Evolutionary conservation across 1,140 invertebrate genomes (phyloP), one percentile per base, ranked within the genome.

Genomic region (Aphelinus atriplicis): DNA sequence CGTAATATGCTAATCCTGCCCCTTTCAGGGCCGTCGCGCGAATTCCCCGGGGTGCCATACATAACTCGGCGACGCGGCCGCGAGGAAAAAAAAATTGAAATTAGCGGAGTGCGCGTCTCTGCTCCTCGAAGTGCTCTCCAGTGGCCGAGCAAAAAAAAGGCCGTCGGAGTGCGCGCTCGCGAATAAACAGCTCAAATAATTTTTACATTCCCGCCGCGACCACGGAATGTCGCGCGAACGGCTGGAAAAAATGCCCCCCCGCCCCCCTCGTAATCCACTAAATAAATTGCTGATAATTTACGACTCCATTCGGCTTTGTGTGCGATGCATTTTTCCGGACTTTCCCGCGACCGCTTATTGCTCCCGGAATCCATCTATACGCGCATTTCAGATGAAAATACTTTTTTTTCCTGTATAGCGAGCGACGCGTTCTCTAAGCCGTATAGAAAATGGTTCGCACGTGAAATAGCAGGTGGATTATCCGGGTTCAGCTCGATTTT

Each of bases 71-170:
- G 53, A 43, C 60, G 64, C 63, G 71, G 73, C 66, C 70, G 74
- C 75, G 67, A 75, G 55, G 74, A 70, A 72, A 65, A 69, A 74
- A 78, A 80, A 80, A 78, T 80, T 78, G 78, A 80, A 78, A 80
- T 76, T 76, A 76, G 73, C 77, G 73, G 48, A 56, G 45, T 43
- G 7, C 26, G 53, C 57, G n/a, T 5, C 69, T 47, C 68, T 42
- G 7, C 43, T 43, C 55, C 61, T 48, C 62, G 62, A 72, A 72
- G 71, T 72, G 62, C 62, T 50, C 55, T 57, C 51, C 26, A 26
- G 26, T 26, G 26, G 26, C 26, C 9, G 45, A 48, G 47, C 58
- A 66, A 64, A 69, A 78, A 51, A 63, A 65, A 62, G 55, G 50
- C 45, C 10, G 46, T 64, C 60, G 48, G 64, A 66, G 43, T 4